These are phyloP conservation scores for Lamellibrachia satsuma DNA, from an alignment of 2,888 invertebrate genomes.

Conservation along the genomic window DNA sequence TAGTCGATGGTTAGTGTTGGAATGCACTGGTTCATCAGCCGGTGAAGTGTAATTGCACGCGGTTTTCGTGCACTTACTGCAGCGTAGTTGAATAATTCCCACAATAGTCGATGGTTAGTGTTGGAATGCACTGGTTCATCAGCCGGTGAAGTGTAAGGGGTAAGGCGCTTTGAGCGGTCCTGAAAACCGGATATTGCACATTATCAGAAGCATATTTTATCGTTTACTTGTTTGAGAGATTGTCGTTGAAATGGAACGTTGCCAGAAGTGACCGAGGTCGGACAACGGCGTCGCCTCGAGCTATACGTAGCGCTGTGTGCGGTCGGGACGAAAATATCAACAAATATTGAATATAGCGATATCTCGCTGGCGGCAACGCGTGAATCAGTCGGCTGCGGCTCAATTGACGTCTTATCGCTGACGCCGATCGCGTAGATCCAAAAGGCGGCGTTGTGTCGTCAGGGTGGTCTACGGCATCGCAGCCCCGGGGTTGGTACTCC, in stretches of 20 bases:
- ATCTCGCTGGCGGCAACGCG: not conserved
- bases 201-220: not conserved
- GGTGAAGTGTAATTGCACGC: not conserved
- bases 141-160: not conserved
- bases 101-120: not conserved
- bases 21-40: not conserved
- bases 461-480: not conserved
- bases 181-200: not conserved
- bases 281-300: not conserved
- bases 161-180: not conserved
- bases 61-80: not conserved
- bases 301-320: not conserved
- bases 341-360: constrained; percentile 6
- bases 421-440: not conserved
- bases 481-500: not conserved
- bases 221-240: not conserved
- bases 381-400: not conserved
- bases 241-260: not conserved
- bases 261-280: not conserved
- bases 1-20: not conserved
- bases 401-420: not conserved
- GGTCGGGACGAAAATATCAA: constrained; percentile 8
- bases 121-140: not conserved
- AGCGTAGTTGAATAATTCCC: not conserved
- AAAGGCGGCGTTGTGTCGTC: not conserved